Evolutionary conservation across 35 echinoderm and acorn worm species (phyloP).

Genomic region (Lytechinus variegatus): DNA sequence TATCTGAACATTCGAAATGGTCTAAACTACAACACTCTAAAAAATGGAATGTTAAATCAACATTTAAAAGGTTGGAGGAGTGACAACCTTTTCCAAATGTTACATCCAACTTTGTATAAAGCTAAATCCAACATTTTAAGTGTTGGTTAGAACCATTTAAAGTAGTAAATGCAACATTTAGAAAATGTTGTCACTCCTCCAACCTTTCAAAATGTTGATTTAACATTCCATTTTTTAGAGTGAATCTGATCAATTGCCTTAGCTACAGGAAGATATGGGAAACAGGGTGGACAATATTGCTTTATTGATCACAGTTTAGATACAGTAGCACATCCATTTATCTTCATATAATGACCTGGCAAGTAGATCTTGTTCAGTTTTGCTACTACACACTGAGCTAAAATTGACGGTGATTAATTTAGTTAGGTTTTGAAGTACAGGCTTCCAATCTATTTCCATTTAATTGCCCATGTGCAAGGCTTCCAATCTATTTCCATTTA

Average conservation of each 20-base stretch:
- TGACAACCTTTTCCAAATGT: no score
- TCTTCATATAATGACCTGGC: neutral
- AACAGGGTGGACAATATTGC: neutral
- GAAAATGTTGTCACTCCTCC: no score
- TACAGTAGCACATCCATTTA: neutral
- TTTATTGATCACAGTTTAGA: neutral
- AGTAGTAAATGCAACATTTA: no score
- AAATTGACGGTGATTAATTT: neutral
- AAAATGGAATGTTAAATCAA: no score
- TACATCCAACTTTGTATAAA: no score
- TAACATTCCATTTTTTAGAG: no score
- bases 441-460: neutral
- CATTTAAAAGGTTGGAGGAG: no score
- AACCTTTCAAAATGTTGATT: no score
- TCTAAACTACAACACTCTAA: neutral
- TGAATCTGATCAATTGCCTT: neutral
- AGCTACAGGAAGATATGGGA: neutral
- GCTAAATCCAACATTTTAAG: no score
- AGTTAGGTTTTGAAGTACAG: neutral
- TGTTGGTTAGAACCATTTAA: no score
- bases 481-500: neutral
- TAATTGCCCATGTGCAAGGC: neutral
- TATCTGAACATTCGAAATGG: no score
- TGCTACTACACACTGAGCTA: neutral
- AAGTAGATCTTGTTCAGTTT: neutral